These are phyloP conservation scores for Anser brachyrhynchus DNA, from an alignment of 2,113 vertebrate genomes.

Conservation along the genomic window DNA sequence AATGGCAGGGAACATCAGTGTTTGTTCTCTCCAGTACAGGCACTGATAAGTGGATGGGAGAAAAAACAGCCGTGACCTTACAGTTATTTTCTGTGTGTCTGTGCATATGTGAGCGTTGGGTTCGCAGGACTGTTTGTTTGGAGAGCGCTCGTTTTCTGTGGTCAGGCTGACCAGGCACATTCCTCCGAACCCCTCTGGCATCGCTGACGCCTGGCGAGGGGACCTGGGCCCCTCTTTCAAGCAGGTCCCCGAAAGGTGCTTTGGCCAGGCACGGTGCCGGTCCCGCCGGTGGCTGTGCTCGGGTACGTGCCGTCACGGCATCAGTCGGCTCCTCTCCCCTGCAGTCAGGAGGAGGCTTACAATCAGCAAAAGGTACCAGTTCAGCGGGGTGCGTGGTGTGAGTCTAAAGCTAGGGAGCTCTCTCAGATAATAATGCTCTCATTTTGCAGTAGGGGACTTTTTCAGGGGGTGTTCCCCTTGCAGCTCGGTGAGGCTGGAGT, in stretches of 20 bases:
- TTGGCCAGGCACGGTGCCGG: fast-evolving
- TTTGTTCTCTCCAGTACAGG: conserved; percentile 42
- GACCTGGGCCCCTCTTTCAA: not conserved
- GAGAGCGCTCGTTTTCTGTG: not conserved
- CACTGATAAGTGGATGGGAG: conserved; percentile 51
- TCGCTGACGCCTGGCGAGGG: not conserved
- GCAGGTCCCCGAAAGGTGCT: not conserved
- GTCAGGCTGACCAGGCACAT: not conserved
- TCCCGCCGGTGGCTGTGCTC: not conserved
- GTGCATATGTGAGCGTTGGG: not conserved
- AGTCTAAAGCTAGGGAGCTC: not conserved
- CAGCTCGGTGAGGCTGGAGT: not conserved
- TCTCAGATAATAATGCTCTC: not conserved
- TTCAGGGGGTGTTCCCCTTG: not conserved
- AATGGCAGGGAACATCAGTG: conserved; percentile 28
- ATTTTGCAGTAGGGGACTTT: not conserved
- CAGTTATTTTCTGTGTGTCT: conserved; percentile 24
- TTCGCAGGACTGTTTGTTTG: not conserved
- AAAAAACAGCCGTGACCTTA: conserved; percentile 49
- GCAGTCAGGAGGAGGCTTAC: not conserved
- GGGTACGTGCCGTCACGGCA: not conserved
- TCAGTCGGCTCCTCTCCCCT: not conserved
- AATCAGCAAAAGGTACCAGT: not conserved
- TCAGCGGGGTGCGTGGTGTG: not conserved
- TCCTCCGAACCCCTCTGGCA: not conserved